Evolutionary conservation across 2,113 vertebrate genomes (phyloP), one percentile per base, ranked within the genome.

Genomic region (Smithornis capensis): DNA sequence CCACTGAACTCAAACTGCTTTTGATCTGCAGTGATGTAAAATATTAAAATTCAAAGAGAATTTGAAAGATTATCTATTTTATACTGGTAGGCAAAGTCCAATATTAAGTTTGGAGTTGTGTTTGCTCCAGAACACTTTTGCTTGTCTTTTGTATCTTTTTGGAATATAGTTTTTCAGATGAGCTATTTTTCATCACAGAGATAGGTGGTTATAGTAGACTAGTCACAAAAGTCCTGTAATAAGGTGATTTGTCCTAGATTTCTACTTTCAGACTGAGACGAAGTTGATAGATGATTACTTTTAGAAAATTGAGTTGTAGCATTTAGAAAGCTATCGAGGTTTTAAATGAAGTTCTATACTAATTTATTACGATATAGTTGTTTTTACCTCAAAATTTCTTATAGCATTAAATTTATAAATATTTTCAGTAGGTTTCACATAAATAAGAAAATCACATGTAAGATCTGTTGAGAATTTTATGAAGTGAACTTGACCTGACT

Each of bases 331-430:
- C 77, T 40, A 63, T 31, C 28, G 9, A 79, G 3, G 29, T 88
- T 84, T 73, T 33, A 68, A 87, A 50, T 23, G 88, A 53, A 11
- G 9, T 52, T 76, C 31, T 40, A 7, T 29, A 55, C 23, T 65
- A 0, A 44, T 87, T 89, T 90, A 47, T 47, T 49, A 56, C 28
- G 59, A 57, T 65, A 55, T 24, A 65, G 31, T 37, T 3, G 23
- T 64, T 69, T 90, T 87, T 82, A 64, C 85, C 59, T 86, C 56
- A 83, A 93, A 91, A 44, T 89, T 37, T 77, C 68, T 80, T 88
- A 24, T 12, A 76, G 62, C 89, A 57, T 38, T 73, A 64, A 91
- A 89, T 71, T 74, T 38, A 45, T 25, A 59, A 69, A 33, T 79
- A 55, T 86, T 91, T 86, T 70, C 16, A 64, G 24, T 69, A 37